A percentile compares a stretch with the other conserved stretches of the same genome.
phyloP scores from a whole-genome alignment of 2,113 vertebrate genomes.

The Atractosteus spatula region DNA sequence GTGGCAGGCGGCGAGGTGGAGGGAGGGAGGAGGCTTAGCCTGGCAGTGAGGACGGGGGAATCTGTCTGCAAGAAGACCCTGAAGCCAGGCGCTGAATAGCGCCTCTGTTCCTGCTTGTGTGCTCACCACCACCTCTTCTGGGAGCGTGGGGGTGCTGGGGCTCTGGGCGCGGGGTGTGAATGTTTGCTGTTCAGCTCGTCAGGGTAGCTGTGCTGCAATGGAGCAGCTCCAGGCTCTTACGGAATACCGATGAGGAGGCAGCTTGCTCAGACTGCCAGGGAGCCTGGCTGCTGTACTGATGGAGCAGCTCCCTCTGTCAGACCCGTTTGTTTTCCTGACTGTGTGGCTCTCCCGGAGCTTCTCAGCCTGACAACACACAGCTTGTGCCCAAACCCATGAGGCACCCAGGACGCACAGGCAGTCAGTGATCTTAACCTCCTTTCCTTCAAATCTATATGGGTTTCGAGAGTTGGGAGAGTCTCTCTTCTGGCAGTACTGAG shows the following conservation, averaged over 20 bases:
- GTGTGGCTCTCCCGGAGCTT: conserved; percentile 36
- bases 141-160: conserved; percentile 32
- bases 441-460: too few relatives aligned
- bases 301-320: conserved; percentile 31
- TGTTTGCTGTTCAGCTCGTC: conserved; percentile 76
- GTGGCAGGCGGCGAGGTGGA: conserved; percentile 18
- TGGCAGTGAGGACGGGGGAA: conserved; percentile 21
- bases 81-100: conserved; percentile 50
- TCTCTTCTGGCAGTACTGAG: neutral
- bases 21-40: conserved; percentile 5
- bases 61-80: conserved; percentile 34
- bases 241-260: conserved; percentile 64
- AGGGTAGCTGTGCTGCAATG: conserved; percentile 52
- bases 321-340: conserved; percentile 39
- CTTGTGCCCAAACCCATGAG: conserved; percentile 22
- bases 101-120: conserved; percentile 48
- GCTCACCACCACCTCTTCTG: conserved; percentile 35
- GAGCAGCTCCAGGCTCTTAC: conserved; percentile 54
- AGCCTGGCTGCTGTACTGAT: conserved; percentile 33
- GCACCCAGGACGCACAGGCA: conserved; percentile 40
- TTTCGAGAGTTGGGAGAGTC: neutral
- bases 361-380: conserved; percentile 34
- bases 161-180: conserved; percentile 57
- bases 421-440: conserved; percentile 16
- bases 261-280: conserved; percentile 9